Base-by-base conservation (phyloP, 2,113 vertebrate genomes). In the Microcebus lehilahytsara region DNA sequence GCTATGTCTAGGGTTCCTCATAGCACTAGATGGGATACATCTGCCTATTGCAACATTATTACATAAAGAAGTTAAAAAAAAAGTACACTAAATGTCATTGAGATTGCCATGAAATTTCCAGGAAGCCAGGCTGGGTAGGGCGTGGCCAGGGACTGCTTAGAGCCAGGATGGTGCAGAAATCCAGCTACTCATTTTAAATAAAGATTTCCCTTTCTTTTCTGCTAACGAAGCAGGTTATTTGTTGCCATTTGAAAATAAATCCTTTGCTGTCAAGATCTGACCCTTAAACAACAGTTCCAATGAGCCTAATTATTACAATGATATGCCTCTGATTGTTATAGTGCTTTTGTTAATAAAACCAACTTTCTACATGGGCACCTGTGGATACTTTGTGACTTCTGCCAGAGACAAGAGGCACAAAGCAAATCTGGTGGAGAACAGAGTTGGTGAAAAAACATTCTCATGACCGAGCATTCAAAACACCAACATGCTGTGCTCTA, bases 171-270 rank as follows among this genome's bases (percentile, higher is more conserved):
- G 22, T 4, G 13, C 5, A 11, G 14, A 74, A 58, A 27, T 19
- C 37, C 51, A 81, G 46, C 22, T 86, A 11, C 97, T 98, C 97
- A 96, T 96, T 98, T 97, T 91, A 89, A 97, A 93, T 0, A 42
- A 97, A 97, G 95, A 93, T 94, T 93, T 95, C 79, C 96, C 46
- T 64, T 19, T 64, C 80, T 53, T 92, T 93, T 93, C 92, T 96
- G 96, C 96, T 95, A 96, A 97, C 96, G 97, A 96, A 96, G 89
- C 32, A 96, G 95, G 94, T 98, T 98, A 95, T 96, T 97, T 96
- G 79, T 66, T 97, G 96, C 96, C 96, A 97, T 93, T 60, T 46
- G 91, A 91, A 97, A 91, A 95, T 93, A 93, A 95, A 92, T 97
- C 93, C 85, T 96, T 96, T 90, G 46, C 90, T 91, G 94, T 62